Base-by-base conservation (phyloP, 2,888 invertebrate species). In the Neoitamus cyanurus region DNA sequence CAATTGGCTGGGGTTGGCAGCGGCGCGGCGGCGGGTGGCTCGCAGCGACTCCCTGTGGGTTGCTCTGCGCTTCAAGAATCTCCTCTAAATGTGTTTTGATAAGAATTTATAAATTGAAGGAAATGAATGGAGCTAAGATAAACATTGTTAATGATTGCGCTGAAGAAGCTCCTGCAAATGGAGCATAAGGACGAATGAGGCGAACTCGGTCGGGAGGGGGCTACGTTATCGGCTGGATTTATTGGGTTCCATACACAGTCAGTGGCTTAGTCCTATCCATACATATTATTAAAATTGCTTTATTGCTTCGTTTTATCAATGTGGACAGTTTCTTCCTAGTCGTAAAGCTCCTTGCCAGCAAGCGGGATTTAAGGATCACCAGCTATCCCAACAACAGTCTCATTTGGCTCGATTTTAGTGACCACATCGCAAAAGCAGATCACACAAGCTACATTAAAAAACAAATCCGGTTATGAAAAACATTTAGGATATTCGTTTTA, bases 71-170 rank as follows among this genome's bases (percentile, higher is more conserved):
- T 20, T 20, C 11, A 20, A 15, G 58, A 25, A 58, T 58, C 58
- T 58, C 3, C 25, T 58, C 58, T 58, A 58, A 58, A 58, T 58
- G 58, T 58, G 9, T 58, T 58, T 58, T 58, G 58, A 58, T 58
- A 58, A 58, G 58, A 58, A 58, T 58, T 58, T 58, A 58, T 58
- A 58, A 58, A 58, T 58, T 58, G 58, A 58, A 58, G 58, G 58
- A 20, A 58, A 58, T 58, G 15, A 58, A 58, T 58, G 25, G 58
- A 58, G 25, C 58, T 58, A 25, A 58, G 58, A 58, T 58, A 58
- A 58, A 58, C 25, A 58, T 58, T 58, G 58, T 58, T 58, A 58
- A 58, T 58, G 58, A 58, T 58, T 58, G 58, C 20, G 58, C 58
- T 58, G 25, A 58, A 58, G 25, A 25, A 58, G 9, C 20, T 58